phyloP scores from a whole-genome alignment of 2,888 invertebrate genomes.

The Micoletzkya japonica region DNA sequence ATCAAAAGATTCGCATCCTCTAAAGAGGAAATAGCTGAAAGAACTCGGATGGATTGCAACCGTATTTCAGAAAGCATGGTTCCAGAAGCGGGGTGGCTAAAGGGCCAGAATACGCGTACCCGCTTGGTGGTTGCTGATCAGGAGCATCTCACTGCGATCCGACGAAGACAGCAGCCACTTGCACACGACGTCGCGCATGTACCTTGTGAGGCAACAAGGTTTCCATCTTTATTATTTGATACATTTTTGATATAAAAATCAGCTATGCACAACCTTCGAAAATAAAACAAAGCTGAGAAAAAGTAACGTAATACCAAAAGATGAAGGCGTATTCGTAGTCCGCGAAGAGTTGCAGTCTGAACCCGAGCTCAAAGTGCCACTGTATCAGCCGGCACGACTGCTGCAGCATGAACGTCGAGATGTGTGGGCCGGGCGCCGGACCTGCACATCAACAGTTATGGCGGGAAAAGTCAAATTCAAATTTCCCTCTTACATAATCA shows the following conservation, averaged over 20 bases:
- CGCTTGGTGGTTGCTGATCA: slow-evolving; percentile 10
- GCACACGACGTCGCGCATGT: slow-evolving; percentile 35
- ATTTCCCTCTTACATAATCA: too few relatives aligned
- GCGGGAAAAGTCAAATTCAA: too few relatives aligned
- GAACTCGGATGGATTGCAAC: too few relatives aligned
- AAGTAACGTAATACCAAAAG: slow-evolving; percentile 74
- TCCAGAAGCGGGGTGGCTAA: too few relatives aligned
- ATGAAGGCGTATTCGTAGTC: slow-evolving; percentile 94
- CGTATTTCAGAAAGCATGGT: too few relatives aligned
- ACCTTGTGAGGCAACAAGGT: slow-evolving; percentile 31
- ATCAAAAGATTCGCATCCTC: neutral
- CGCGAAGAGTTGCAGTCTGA: slow-evolving; percentile 92
- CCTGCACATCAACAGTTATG: too few relatives aligned
- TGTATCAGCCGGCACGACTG: slow-evolving; percentile 90
- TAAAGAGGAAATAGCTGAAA: neutral
- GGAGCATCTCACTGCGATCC: slow-evolving; percentile 31
- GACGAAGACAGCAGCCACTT: slow-evolving; percentile 35
- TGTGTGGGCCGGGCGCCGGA: slow-evolving; percentile 15
- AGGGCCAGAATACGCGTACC: too few relatives aligned
- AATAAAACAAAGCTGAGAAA: neutral
- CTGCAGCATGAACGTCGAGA: slow-evolving; percentile 92
- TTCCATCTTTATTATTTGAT: neutral
- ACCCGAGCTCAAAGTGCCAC: slow-evolving; percentile 87
- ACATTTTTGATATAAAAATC: neutral
- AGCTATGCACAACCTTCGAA: neutral